Evolutionary conservation across 1,140 invertebrate species (phyloP), one percentile per base, ranked within the genome.

Genomic region (Neodiprion lecontei): DNA sequence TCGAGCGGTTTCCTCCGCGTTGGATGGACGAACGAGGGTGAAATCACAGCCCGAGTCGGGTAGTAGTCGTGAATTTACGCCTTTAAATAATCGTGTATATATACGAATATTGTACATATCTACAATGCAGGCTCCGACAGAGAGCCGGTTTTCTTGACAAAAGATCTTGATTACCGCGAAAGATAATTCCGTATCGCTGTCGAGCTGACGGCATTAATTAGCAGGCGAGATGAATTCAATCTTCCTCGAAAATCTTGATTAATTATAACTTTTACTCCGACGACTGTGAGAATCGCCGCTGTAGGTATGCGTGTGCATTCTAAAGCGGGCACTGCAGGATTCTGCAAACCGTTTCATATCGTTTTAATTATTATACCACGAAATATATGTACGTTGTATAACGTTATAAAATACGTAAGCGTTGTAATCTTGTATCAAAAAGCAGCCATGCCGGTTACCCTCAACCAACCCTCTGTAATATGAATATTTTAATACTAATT

Each of bases 161-260:
- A 17, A 61, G 53, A 61, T 61, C 53, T 61, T 61, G 53, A 61
- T 61, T 61, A 14, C n/a, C 53, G 11, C 53, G 53, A 61, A 61
- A 61, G 53, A 61, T 61, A 61, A 61, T 61, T 61, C n/a, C 53
- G 53, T 68, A 70, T 49, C 67, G 66, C 17, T 65, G 48, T 61
- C 48, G 72, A 21, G 50, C 68, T 70, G 69, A 71, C 66, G 72
- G 72, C 72, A 76, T 76, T 74, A 76, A 76, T 76, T 76, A 76
- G 75, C 65, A 66, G 71, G 40, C 75, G 47, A 66, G 66, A 67
- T 23, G 65, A 76, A 76, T 76, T 76, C 72, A 76, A 76, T 76
- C 72, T 73, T 48, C 28, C 49, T 70, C 61, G 65, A 74, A 71
- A 77, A 72, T 77, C 76, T 74, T 77, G 76, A 74, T 77, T 74